Conservation (phyloP, 2,888 invertebrate species). For the Perdita meconis region DNA sequence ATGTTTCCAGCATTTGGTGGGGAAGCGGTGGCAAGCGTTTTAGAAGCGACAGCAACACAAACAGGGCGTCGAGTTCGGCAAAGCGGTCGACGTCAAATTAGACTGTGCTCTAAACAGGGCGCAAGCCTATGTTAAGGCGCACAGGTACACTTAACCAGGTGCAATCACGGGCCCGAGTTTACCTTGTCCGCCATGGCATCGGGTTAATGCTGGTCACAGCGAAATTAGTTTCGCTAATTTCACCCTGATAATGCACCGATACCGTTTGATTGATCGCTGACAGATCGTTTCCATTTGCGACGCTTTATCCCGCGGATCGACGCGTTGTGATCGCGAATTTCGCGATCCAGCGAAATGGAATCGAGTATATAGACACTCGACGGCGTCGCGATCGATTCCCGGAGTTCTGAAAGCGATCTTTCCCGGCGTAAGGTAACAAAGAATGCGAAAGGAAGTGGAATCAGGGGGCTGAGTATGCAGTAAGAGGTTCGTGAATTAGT, state of each 20-base stretch:
- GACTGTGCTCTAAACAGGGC: constrained; percentile 47
- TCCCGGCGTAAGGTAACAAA: background rate
- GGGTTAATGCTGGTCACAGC: constrained; percentile 61
- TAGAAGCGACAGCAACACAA: constrained; percentile 57
- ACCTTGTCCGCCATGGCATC: constrained; percentile 64
- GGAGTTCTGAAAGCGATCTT: background rate
- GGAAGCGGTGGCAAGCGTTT: constrained; percentile 39
- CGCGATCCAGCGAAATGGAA: background rate
- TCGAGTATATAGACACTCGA: background rate
- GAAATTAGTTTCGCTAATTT: constrained; percentile 66
- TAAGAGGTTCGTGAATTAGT: constrained; percentile 4
- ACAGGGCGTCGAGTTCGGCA: constrained; percentile 55
- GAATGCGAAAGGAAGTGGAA: background rate
- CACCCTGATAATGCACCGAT: constrained; percentile 57
- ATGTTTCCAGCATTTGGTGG: constrained; percentile 39
- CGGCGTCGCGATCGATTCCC: background rate
- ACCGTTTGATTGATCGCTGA: constrained; percentile 51
- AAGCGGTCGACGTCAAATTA: constrained; percentile 69
- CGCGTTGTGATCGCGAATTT: constrained; percentile 9
- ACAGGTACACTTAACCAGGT: constrained; percentile 62
- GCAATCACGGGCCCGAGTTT: constrained; percentile 67
- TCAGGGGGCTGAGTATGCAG: background rate
- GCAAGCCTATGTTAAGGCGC: constrained; percentile 65
- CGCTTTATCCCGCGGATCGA: constrained; percentile 6
- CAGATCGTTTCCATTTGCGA: background rate